These are phyloP conservation scores for Pituophis catenifer DNA, from an alignment of 2,113 vertebrate species.

Conservation along the genomic window DNA sequence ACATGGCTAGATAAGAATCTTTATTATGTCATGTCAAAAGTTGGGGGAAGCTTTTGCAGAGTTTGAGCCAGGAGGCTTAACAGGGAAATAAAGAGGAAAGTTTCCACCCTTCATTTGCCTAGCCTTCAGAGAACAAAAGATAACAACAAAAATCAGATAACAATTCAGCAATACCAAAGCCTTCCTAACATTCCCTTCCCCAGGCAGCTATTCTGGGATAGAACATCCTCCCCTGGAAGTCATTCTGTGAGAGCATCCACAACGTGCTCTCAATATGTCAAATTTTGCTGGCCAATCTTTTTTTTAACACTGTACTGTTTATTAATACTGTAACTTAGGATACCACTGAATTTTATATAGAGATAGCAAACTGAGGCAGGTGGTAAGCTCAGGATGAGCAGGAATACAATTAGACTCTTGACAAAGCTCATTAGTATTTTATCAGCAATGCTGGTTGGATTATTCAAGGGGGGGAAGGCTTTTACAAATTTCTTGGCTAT, in stretches of 20 bases:
- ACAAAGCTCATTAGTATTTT: conserved; percentile 36
- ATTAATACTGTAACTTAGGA: not conserved
- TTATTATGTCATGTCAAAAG: not conserved
- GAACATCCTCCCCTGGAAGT: not conserved
- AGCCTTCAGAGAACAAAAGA: not conserved
- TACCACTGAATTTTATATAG: conserved; percentile 27
- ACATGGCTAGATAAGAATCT: not conserved
- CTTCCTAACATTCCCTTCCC: not conserved
- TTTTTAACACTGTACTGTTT: not conserved
- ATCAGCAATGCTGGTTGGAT: not conserved
- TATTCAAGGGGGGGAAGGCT: conserved; percentile 22
- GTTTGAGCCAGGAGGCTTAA: not conserved
- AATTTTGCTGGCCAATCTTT: not conserved
- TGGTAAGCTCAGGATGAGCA: conserved; percentile 28
- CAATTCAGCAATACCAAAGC: not conserved
- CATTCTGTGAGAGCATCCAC: not conserved
- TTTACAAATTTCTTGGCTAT: not conserved
- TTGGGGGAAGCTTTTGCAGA: not conserved
- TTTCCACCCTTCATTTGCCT: not conserved
- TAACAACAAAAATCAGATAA: not conserved
- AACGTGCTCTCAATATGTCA: not conserved
- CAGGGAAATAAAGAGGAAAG: not conserved
- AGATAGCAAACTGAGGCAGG: conserved; percentile 44
- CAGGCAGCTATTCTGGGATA: not conserved
- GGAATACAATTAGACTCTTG: conserved; percentile 28